Evolutionary conservation across 2,888 invertebrate species (phyloP).

Genomic region (Hemicrepidius hirtus): DNA sequence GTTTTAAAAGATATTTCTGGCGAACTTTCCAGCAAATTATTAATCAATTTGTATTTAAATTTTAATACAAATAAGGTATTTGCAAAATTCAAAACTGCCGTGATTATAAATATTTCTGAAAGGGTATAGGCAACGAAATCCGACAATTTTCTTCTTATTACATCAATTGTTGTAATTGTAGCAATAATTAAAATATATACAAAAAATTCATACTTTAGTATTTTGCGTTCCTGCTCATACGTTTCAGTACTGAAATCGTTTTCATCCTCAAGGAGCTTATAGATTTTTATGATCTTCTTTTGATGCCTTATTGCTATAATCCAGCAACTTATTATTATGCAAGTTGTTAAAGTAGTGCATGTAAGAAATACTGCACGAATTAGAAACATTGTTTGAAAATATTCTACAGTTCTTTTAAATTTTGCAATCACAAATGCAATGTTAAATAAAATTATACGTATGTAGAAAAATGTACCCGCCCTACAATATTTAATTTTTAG

Average conservation of each 20-base stretch:
- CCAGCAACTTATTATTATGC: background rate
- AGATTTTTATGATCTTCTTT: background rate
- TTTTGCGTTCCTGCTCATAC: background rate
- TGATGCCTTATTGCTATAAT: slow-evolving; percentile 16
- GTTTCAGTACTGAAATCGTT: background rate
- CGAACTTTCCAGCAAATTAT: background rate
- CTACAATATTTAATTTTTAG: background rate
- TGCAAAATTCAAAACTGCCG: slow-evolving; percentile 42
- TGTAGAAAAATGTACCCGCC: background rate
- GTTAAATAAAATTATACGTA: background rate
- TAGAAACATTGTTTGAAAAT: background rate
- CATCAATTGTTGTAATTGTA: slow-evolving; percentile 23
- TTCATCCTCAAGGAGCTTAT: background rate
- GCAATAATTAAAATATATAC: background rate
- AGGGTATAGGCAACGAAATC: slow-evolving; percentile 47
- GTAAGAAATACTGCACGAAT: background rate
- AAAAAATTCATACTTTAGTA: background rate
- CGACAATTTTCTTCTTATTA: slow-evolving; percentile 17
- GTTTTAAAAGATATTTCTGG: background rate
- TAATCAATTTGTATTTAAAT: background rate
- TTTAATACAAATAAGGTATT: slow-evolving; percentile 23
- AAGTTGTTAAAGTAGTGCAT: background rate
- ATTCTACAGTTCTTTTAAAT: slow-evolving; percentile 13
- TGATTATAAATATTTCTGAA: slow-evolving; percentile 44
- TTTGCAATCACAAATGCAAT: background rate